Evolutionary conservation across 2,797 vertebrate species (phyloP), one percentile per base, ranked within the genome.

Genomic region (Champsocephalus gunnari): DNA sequence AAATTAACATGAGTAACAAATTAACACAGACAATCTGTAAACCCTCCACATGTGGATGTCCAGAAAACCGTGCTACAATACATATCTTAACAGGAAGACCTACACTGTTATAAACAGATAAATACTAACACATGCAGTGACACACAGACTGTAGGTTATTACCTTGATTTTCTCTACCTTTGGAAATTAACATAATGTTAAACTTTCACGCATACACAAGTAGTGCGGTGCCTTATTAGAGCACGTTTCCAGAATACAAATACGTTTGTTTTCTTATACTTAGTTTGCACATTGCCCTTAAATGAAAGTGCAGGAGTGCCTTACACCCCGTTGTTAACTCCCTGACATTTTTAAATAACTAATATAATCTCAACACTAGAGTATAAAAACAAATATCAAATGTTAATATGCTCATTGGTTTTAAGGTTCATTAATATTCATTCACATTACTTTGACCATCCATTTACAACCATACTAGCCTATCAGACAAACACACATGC

Each of bases 111-210:
- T 17, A 65, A 81, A 87, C 67, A 81, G 48, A 81, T 71, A 50
- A 77, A 83, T 78, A 81, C 55, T 74, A 84, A 62, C 81, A 43
- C 85, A 85, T 69, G 76, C 75, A 77, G 66, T 83, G 74, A 90
- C 75, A 88, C 71, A 81, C 62, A 87, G 57, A 71, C 76, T 79
- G 62, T 48, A 80, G 65, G 74, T 75, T 81, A 61, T 81, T 75
- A 66, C 80, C 79, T 88, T 82, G 79, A 79, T 78, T 87, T 87
- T 77, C 28, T 84, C 61, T 62, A 74, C 34, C 60, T 74, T 71
- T 77, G 67, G 79, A 77, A 34, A 87, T 87, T 77, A 73, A 83
- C 77, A 87, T 87, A 78, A 85, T 81, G 84, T 73, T 44, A 83
- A 89, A 84, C 69, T 73, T 73, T 76, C 41, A 48, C 6, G 60